Evolutionary conservation across 2,113 vertebrate genomes (phyloP), one percentile per base, ranked within the genome.

Genomic region (Coptodon bakossiorum): DNA sequence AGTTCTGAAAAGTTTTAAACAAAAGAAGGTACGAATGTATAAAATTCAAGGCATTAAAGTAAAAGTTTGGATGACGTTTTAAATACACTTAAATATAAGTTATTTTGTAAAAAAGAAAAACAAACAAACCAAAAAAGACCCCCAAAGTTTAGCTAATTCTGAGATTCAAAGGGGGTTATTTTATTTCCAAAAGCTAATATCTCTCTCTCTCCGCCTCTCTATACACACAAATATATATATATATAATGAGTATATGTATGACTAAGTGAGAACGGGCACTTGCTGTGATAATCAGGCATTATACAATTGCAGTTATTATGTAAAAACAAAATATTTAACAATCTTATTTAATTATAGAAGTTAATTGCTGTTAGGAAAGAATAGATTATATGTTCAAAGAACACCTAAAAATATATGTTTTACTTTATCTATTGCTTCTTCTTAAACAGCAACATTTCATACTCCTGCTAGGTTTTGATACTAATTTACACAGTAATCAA

Each of bases 201-300:
- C 9, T 34, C 16, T 34, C 24, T 6, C 56, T 27, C 12, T 2
- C 11, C 5, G 2, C 6, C 2, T 13, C 53, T 54, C 22, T 17
- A 53, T 19, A 45, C 24, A 54, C 17, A 80, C n/a, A 73, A 24
- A 27, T 2, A 63, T 0, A 11, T 0, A 61, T 0, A 63, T 0
- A 36, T 63, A 63, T 34, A 11, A 19, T 19, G 9, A 34, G 17
- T 63, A n/a, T 36, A 36, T 36, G 31, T 63, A 36, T 7, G 17
- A 36, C 22, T 56, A 4, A 63, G 31, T 63, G 17, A 54, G 27
- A 73, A 56, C 48, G 9, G 34, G 66, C 76, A 52, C 53, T 84
- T 43, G 31, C 91, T 92, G 81, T 85, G 83, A 91, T 88, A 84
- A 89, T 89, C 50, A 84, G 56, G 63, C 59, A 14, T 53, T 50